Evolutionary conservation across 2,797 vertebrate species (phyloP).

Genomic region (Tarsius wallacei): DNA sequence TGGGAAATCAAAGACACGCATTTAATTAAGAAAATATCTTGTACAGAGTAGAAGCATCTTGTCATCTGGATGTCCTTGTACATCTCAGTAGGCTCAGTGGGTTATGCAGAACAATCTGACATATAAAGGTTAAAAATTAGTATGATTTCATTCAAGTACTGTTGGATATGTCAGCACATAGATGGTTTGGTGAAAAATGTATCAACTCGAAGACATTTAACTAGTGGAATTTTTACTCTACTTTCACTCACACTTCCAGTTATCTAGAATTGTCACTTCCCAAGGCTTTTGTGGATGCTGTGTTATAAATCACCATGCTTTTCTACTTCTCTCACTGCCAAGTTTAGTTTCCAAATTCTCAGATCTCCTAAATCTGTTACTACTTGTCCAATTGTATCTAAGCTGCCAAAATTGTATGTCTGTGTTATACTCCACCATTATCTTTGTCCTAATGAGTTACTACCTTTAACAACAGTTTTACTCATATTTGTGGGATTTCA

Average conservation of each 20-base stretch:
- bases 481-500: background rate
- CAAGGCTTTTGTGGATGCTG: background rate
- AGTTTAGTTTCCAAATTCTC: constrained; percentile 36
- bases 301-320: background rate
- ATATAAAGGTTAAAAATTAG: constrained; percentile 65
- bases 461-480: background rate
- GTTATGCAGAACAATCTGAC: background rate
- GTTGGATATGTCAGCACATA: constrained; percentile 13
- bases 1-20: background rate
- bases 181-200: constrained; percentile 18
- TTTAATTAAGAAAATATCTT: constrained; percentile 23
- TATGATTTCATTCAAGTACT: constrained; percentile 56
- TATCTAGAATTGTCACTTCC: background rate
- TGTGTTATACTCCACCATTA: background rate
- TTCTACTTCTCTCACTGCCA: background rate
- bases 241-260: background rate
- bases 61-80: constrained; percentile 32
- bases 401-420: background rate
- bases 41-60: background rate
- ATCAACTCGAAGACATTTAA: constrained; percentile 12
- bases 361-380: background rate
- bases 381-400: background rate
- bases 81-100: background rate
- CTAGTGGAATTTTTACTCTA: background rate
- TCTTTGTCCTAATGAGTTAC: background rate